Evolutionary conservation across 2,797 vertebrate genomes (phyloP), one percentile per base, ranked within the genome.

Genomic region (Cyprinodon diabolis): DNA sequence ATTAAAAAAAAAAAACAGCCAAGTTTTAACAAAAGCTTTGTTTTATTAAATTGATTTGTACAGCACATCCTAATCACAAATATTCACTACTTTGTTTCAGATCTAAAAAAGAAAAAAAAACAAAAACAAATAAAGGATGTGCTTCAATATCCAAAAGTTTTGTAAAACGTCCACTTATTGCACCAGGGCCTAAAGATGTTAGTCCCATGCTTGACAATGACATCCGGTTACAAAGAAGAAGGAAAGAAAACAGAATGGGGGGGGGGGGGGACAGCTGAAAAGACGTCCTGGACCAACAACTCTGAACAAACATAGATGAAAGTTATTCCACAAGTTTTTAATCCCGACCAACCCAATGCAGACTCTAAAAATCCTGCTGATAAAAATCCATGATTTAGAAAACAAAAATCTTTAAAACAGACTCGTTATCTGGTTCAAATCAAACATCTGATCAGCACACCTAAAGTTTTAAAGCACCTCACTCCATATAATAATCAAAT

Each of bases 21-120:
- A 35, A 1, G 11, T 55, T 19, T 5, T 88, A 87, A 82, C 86
- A 89, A 89, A 89, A 86, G 65, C 73, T 43, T 68, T 1, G 67
- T 47, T 91, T 90, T 91, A 92, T 90, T 91, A 87, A 85, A 89
- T 84, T 74, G 76, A 85, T 89, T 87, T 90, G 74, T 90, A 91
- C 87, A 93, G 83, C 86, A 90, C 86, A 86, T 83, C 86, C 78
- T 82, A 86, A 77, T 82, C 43, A 35, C 68, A 37, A 83, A 43
- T 79, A 71, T 68, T 78, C 0, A 57, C 23, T 48, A 68, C 13
- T 72, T 75, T 21, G 10, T 74, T 80, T 72, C 30, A 69, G 69
- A 58, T 69, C 9, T 25, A 10, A 48, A 54, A 62, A 51, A 40
- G 54, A 30, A 49, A 56, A 17, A 8, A 21, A 19, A 19, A 63